Percentiles rank a stretch among this genome's conserved stretches.
Evolutionary conservation across 2,113 vertebrate genomes (phyloP).

Genomic region (Oriolus oriolus): DNA sequence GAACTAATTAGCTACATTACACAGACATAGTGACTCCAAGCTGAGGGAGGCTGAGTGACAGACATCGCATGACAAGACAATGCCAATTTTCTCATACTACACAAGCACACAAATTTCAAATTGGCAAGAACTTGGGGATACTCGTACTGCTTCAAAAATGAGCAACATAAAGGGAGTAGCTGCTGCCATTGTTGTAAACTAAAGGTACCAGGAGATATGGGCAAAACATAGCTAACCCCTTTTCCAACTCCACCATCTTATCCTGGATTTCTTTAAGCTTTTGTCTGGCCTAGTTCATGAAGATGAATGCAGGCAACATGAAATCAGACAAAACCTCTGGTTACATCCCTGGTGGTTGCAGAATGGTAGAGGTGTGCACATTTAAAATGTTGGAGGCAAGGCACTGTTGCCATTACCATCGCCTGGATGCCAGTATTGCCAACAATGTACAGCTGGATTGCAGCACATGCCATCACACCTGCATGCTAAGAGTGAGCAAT

Average conservation of each 20-base stretch:
- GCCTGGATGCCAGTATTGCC: background rate
- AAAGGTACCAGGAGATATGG: background rate
- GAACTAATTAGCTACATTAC: background rate
- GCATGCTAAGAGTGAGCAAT: background rate
- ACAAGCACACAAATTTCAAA: background rate
- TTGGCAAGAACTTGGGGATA: background rate
- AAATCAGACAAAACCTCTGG: background rate
- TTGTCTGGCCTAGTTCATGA: background rate
- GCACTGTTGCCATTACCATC: background rate
- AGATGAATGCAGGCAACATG: background rate
- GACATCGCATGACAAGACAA: background rate
- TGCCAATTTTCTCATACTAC: fast-evolving
- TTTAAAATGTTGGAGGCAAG: background rate
- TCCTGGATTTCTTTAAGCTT: background rate
- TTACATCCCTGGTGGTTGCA: background rate
- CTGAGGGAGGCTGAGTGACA: background rate
- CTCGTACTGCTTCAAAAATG: background rate
- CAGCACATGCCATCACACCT: background rate
- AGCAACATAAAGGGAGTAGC: background rate
- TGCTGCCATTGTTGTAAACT: background rate
- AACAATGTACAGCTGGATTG: background rate
- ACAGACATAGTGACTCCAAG: background rate
- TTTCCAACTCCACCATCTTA: background rate
- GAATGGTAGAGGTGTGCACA: background rate
- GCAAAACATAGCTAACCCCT: background rate